Evolutionary conservation across 64 coral and sea anemone genomes (phyloP).

Genomic region (Montipora cactus): DNA sequence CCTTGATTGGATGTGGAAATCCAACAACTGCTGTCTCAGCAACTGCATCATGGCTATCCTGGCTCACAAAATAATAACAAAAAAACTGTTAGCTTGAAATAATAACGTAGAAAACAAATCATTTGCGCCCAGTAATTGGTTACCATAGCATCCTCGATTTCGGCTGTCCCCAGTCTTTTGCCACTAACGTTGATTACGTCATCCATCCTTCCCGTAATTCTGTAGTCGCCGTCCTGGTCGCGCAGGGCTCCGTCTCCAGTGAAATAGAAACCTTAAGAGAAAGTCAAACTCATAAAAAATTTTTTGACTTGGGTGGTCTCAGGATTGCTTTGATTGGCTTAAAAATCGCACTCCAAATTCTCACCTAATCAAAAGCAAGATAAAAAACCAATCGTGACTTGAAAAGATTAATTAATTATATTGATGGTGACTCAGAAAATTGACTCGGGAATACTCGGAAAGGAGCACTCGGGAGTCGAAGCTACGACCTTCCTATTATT

Average conservation of each 20-base stretch:
- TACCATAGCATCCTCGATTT: slow-evolving; percentile 98
- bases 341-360: not conserved
- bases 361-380: too few species aligned
- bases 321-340: not conserved
- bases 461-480: too few species aligned
- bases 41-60: slow-evolving; percentile 95
- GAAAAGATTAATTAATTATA: too few species aligned
- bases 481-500: too few species aligned
- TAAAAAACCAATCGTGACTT: too few species aligned
- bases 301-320: not conserved
- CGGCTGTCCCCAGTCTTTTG: slow-evolving; percentile 95
- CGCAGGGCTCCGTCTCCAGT: slow-evolving; percentile 95
- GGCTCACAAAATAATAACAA: not conserved
- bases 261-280: slow-evolving; percentile 84
- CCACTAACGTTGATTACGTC: slow-evolving; percentile 99
- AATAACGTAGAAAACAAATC: too few species aligned
- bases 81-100: not conserved
- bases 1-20: slow-evolving; percentile 95
- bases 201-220: slow-evolving; percentile 98
- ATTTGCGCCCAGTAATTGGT: not conserved
- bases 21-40: slow-evolving; percentile 99
- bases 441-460: too few species aligned
- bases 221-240: slow-evolving; percentile 96
- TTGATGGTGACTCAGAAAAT: too few species aligned
- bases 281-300: not conserved